A percentile compares a stretch with the other conserved stretches of the same genome.
phyloP scores from a whole-genome alignment of 2,797 vertebrate genomes.

The Lates japonicus region DNA sequence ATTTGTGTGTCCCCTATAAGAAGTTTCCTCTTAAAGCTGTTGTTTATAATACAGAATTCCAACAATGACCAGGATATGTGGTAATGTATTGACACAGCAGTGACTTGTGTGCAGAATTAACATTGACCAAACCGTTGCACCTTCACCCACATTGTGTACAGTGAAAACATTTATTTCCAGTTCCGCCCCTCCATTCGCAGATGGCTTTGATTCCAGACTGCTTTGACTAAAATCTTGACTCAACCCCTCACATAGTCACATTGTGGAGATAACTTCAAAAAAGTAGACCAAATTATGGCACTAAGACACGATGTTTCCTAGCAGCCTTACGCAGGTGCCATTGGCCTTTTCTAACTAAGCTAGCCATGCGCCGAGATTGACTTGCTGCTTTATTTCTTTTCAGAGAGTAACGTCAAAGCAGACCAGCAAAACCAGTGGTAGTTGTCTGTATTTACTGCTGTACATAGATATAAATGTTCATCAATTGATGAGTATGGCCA shows the following conservation, averaged over 20 bases:
- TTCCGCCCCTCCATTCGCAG: slow-evolving; percentile 81
- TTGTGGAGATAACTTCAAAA: slow-evolving; percentile 57
- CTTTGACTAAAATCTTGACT: slow-evolving; percentile 74
- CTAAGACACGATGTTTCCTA: background rate
- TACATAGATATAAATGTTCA: background rate
- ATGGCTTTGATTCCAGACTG: slow-evolving; percentile 85
- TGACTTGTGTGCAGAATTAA: slow-evolving; percentile 77
- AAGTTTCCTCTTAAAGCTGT: slow-evolving; percentile 49
- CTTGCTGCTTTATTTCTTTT: slow-evolving; percentile 59
- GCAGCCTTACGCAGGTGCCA: no score
- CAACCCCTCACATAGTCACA: slow-evolving; percentile 60
- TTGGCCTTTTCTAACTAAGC: background rate
- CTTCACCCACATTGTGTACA: slow-evolving; percentile 70
- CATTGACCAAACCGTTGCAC: slow-evolving; percentile 63
- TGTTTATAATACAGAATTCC: slow-evolving; percentile 67
- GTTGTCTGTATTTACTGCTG: slow-evolving; percentile 10
- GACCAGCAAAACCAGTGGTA: slow-evolving; percentile 82
- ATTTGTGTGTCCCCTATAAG: slow-evolving; percentile 14
- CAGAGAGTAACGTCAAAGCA: slow-evolving; percentile 86
- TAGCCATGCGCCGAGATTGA: slow-evolving; percentile 9
- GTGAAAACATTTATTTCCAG: slow-evolving; percentile 81
- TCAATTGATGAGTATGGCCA: no score
- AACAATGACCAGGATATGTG: slow-evolving; percentile 73
- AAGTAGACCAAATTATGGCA: slow-evolving; percentile 3
- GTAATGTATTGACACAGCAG: slow-evolving; percentile 83